Percentiles rank a stretch among this genome's conserved stretches.
These are phyloP conservation scores for Nyctereutes procyonoides DNA, from an alignment of 2,113 vertebrate species.

Conservation along the genomic window DNA sequence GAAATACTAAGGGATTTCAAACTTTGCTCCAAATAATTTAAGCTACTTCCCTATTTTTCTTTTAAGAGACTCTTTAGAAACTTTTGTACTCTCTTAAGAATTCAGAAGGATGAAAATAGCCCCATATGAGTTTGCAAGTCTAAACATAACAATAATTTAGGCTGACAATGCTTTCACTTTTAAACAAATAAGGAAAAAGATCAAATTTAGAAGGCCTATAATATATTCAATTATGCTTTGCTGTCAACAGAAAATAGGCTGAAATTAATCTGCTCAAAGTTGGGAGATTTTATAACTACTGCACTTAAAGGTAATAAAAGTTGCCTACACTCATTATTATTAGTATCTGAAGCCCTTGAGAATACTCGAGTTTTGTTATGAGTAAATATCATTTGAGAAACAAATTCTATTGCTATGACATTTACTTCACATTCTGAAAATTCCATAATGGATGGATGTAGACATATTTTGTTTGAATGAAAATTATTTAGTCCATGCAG, in stretches of 20 bases:
- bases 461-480: conserved; percentile 23
- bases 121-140: neutral
- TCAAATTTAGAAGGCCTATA: neutral
- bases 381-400: neutral
- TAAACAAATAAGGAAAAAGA: neutral
- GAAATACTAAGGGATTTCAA: neutral
- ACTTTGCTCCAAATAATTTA: neutral
- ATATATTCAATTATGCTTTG: neutral
- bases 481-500: neutral
- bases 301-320: neutral
- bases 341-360: neutral
- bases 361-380: neutral
- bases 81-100: neutral
- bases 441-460: neutral
- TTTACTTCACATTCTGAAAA: neutral
- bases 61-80: neutral
- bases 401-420: neutral
- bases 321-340: neutral
- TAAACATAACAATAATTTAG: neutral
- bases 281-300: neutral
- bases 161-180: conserved; percentile 41
- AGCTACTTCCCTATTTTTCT: neutral
- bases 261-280: conserved; percentile 27
- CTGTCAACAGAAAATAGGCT: conserved; percentile 27
- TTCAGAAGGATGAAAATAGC: neutral